Conservation (phyloP, 2,888 invertebrate genomes). For the Epinotia nisella region DNA sequence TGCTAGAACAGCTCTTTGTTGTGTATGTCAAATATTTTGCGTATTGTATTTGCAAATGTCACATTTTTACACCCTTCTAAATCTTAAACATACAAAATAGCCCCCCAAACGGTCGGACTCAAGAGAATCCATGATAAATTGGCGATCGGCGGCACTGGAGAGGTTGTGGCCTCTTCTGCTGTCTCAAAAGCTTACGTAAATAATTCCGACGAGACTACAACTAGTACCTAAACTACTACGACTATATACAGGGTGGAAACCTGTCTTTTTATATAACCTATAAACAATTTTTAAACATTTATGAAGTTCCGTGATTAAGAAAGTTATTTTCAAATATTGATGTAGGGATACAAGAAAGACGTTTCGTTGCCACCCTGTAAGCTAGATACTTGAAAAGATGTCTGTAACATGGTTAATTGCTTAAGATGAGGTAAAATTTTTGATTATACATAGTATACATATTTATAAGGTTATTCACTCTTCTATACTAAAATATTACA, state of each 20-base stretch:
- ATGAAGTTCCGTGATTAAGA: neutral
- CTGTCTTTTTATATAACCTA: neutral
- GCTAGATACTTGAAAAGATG: slow-evolving; percentile 6
- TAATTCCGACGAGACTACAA: slow-evolving; percentile 54
- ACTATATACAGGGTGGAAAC: slow-evolving; percentile 3
- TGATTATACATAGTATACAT: no score
- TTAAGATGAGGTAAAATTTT: no score
- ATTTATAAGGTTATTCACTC: no score
- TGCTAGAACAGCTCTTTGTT: neutral
- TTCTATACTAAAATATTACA: no score
- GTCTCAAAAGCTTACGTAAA: slow-evolving; percentile 71
- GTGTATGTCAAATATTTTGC: neutral
- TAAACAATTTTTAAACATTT: neutral
- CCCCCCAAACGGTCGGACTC: slow-evolving; percentile 49
- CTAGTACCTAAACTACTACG: slow-evolving; percentile 14
- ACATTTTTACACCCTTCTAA: slow-evolving; percentile 16
- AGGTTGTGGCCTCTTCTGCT: slow-evolving; percentile 62
- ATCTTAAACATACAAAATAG: slow-evolving; percentile 48
- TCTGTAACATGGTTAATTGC: no score
- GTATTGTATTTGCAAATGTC: neutral
- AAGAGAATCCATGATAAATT: slow-evolving; percentile 67
- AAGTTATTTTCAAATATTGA: neutral
- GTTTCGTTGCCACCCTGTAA: neutral
- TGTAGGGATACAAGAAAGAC: neutral
- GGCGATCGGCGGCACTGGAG: slow-evolving; percentile 59